Percentiles rank a stretch among this genome's conserved stretches.
phyloP scores from a whole-genome alignment of 37 sponge, comb jelly and placozoan species.

The Oscarella lobularis region DNA sequence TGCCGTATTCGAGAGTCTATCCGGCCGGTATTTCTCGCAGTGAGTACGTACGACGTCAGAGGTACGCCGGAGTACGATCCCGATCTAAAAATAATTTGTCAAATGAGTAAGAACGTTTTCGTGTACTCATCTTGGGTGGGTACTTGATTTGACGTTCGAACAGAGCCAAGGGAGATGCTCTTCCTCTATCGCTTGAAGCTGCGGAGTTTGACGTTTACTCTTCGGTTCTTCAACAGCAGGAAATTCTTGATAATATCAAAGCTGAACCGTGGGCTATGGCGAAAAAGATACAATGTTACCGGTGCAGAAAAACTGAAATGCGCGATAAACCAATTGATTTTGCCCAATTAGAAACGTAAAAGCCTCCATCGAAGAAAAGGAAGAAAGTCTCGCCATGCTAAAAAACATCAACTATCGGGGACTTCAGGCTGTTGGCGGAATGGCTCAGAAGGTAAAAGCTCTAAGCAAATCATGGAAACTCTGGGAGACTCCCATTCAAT shows the following conservation, averaged over 20 bases:
- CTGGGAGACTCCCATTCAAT: background rate
- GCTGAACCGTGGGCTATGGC: conserved; percentile 74
- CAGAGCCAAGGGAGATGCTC: no score
- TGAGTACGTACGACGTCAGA: background rate
- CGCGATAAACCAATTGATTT: no score
- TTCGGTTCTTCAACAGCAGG: conserved; percentile 55
- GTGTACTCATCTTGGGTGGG: no score
- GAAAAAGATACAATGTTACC: conserved; percentile 37
- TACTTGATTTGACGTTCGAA: no score
- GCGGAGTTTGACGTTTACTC: conserved; percentile 7
- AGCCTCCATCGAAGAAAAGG: background rate
- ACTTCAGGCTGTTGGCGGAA: background rate
- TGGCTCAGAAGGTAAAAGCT: background rate
- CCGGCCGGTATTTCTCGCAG: background rate
- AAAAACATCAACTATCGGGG: background rate
- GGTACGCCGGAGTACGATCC: no score
- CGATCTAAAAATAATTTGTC: no score
- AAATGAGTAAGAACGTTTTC: no score
- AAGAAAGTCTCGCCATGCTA: background rate
- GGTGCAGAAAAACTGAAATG: conserved; percentile 7
- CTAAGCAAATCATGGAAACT: background rate
- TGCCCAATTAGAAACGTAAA: background rate
- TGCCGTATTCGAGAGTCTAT: no score
- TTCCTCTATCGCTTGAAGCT: no score
- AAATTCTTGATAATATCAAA: conserved; percentile 31